These are phyloP conservation scores for Hemistola chrysoprasaria DNA, from an alignment of 2,888 invertebrate genomes.

Conservation along the genomic window DNA sequence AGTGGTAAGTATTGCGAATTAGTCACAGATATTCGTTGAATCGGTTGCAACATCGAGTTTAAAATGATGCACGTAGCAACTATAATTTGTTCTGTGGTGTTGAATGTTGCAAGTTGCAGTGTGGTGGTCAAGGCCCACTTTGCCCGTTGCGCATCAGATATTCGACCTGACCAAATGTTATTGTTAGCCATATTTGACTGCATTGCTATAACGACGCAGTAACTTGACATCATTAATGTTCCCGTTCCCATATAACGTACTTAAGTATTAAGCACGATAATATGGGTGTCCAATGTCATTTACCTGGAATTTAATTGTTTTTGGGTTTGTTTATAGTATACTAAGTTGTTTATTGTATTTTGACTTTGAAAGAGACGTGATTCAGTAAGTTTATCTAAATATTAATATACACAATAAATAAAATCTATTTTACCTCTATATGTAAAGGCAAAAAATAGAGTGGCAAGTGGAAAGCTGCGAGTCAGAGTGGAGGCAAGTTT, in stretches of 20 bases:
- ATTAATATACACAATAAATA: too few relatives aligned
- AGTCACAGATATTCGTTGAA: constrained; percentile 49
- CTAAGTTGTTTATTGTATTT: too few relatives aligned
- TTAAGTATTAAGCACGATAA: neutral
- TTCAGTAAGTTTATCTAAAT: too few relatives aligned
- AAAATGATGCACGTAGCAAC: constrained; percentile 29
- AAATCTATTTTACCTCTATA: too few relatives aligned
- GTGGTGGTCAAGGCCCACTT: constrained; percentile 65
- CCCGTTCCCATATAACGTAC: constrained; percentile 3
- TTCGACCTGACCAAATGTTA: constrained; percentile 45
- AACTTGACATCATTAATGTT: constrained; percentile 24
- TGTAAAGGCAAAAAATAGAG: too few relatives aligned
- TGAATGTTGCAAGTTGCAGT: constrained; percentile 38
- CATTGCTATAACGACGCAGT: constrained; percentile 25
- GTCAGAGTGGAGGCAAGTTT: constrained; percentile 50
- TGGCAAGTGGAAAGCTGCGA: too few relatives aligned
- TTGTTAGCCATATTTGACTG: constrained; percentile 42
- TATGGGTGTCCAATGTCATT: too few relatives aligned
- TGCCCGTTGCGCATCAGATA: constrained; percentile 56
- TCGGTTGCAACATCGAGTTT: neutral
- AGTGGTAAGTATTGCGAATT: constrained; percentile 51
- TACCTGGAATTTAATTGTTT: too few relatives aligned
- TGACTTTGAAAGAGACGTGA: too few relatives aligned
- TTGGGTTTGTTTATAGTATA: too few relatives aligned
- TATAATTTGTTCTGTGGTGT: constrained; percentile 14